A percentile compares a stretch with the other conserved stretches of the same genome.
Conservation (phyloP, 2,113 vertebrate genomes). For the Loxodonta africana region DNA sequence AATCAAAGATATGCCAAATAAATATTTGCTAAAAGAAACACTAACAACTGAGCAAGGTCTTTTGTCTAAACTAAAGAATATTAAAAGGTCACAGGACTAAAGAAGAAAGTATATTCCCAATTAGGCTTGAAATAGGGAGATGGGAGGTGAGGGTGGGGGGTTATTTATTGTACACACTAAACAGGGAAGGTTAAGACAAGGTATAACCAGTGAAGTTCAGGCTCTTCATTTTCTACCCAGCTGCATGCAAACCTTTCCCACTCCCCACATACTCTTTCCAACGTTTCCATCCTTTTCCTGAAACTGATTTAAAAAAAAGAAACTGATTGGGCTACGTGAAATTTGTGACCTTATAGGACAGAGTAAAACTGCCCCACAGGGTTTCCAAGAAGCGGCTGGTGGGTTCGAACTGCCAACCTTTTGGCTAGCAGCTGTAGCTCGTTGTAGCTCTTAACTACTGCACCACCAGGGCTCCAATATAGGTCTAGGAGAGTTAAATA, state of each 20-base stretch:
- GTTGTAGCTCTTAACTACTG: too few species aligned
- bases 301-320: too few species aligned
- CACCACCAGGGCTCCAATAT: accelerated
- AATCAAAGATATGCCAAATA: neutral
- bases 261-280: too few species aligned
- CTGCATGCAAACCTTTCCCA: neutral
- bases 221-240: neutral
- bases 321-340: neutral
- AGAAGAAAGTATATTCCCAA: neutral
- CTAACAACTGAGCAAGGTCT: neutral
- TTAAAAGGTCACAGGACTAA: neutral
- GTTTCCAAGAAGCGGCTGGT: too few species aligned
- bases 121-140: neutral
- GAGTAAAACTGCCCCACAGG: too few species aligned
- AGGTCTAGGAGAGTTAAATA: too few species aligned
- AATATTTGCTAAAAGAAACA: conserved; percentile 13
- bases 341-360: too few species aligned
- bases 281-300: neutral
- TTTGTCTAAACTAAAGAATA: neutral
- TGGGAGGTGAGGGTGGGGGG: accelerated
- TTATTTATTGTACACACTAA: accelerated
- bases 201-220: neutral
- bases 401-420: too few species aligned
- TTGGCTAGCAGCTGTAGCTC: too few species aligned
- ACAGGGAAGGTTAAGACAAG: accelerated